Percentiles rank a stretch among this genome's conserved stretches.
Evolutionary conservation across 30 jellyfish, hydroid and myxozoan genomes (phyloP).

Genomic region (Aurelia coerulea): DNA sequence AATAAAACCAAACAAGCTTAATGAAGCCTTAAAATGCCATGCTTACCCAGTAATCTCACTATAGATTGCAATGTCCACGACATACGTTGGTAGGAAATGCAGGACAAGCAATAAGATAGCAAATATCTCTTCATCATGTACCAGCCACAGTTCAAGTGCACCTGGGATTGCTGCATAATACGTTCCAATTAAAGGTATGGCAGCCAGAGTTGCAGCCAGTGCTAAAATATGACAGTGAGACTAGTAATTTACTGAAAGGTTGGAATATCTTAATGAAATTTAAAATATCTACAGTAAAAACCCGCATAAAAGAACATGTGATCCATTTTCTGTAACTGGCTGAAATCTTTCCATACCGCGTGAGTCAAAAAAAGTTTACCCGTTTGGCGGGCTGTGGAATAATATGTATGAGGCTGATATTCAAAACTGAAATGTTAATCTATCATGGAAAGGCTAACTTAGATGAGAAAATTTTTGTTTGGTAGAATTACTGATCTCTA

Average conservation of each 20-base stretch:
- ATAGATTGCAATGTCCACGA: conserved; percentile 90
- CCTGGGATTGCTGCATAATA: conserved; percentile 96
- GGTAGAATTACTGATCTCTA: too few species aligned
- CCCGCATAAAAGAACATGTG: too few species aligned
- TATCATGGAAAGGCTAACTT: too few species aligned
- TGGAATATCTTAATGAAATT: too few species aligned
- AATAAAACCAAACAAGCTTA: neutral
- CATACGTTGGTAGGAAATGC: conserved; percentile 88
- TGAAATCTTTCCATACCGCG: too few species aligned
- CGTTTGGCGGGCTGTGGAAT: too few species aligned
- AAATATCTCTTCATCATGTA: conserved; percentile 75
- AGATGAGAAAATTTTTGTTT: too few species aligned
- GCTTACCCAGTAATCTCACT: conserved; percentile 88
- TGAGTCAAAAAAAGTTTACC: too few species aligned
- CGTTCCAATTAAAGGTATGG: conserved; percentile 94
- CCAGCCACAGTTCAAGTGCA: conserved; percentile 88
- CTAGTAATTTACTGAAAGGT: neutral
- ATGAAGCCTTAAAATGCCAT: neutral
- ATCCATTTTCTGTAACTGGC: too few species aligned
- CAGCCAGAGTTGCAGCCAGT: conserved; percentile 90
- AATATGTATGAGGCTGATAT: too few species aligned
- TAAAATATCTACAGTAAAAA: too few species aligned
- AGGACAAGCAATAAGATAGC: conserved; percentile 75
- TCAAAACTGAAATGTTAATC: too few species aligned
- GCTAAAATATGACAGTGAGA: conserved; percentile 33